Percentiles rank a stretch among this genome's conserved stretches.
phyloP scores from a whole-genome alignment of 2,888 invertebrate genomes.

The Rhimphoctona megacephalus region DNA sequence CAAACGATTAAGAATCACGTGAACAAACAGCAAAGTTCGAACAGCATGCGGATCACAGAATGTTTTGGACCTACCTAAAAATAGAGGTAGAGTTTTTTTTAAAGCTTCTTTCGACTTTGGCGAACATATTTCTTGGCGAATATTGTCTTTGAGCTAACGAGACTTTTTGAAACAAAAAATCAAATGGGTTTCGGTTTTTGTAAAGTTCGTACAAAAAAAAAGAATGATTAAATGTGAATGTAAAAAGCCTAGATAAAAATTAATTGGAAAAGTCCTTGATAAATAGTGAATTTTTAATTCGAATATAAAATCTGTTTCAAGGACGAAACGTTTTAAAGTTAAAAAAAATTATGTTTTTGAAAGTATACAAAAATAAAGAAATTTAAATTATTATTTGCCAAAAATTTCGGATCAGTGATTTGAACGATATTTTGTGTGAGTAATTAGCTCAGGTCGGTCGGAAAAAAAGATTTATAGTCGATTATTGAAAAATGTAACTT shows the following conservation, averaged over 20 bases:
- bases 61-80: slow-evolving; percentile 61
- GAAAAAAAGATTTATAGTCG: background rate
- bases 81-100: slow-evolving; percentile 34
- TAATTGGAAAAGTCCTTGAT: background rate
- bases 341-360: background rate
- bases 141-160: slow-evolving; percentile 36
- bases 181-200: background rate
- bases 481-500: background rate
- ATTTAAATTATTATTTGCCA: background rate
- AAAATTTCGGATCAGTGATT: background rate
- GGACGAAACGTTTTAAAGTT: background rate
- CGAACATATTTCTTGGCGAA: slow-evolving; percentile 35
- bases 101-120: slow-evolving; percentile 43
- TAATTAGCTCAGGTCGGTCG: background rate
- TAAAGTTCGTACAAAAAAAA: background rate
- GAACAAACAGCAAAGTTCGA: slow-evolving; percentile 38
- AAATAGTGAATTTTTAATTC: background rate
- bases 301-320: background rate
- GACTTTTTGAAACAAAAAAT: slow-evolving; percentile 19
- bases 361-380: background rate
- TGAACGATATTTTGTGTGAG: background rate
- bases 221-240: background rate
- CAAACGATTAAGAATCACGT: background rate
- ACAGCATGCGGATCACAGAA: slow-evolving; percentile 61
- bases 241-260: background rate